These are phyloP conservation scores for Mellivora capensis DNA, from an alignment of 2,113 vertebrate species.

Conservation along the genomic window DNA sequence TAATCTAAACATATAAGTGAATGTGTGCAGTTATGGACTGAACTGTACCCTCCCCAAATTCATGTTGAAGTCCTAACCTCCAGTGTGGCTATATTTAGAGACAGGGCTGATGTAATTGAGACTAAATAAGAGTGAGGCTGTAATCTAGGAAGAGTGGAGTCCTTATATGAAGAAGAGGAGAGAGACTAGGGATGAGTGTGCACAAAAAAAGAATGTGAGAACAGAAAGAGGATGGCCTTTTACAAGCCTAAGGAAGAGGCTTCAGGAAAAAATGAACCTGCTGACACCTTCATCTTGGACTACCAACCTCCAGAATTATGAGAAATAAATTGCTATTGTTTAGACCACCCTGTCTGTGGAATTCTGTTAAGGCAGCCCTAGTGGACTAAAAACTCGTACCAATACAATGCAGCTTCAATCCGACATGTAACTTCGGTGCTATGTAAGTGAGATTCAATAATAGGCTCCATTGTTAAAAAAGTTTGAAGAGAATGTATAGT, in stretches of 20 bases:
- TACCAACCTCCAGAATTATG: background rate
- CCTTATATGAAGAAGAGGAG: background rate
- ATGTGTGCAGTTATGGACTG: background rate
- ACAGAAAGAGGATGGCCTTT: background rate
- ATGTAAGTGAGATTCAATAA: background rate
- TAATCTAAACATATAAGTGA: background rate
- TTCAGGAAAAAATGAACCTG: background rate
- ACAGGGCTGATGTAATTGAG: background rate
- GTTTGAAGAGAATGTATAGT: background rate
- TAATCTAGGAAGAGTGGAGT: background rate
- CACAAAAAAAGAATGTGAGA: background rate
- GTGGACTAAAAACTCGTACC: background rate
- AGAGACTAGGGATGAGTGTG: background rate
- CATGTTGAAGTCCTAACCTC: background rate
- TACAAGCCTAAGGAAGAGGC: background rate
- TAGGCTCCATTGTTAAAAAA: background rate
- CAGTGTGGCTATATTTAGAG: background rate
- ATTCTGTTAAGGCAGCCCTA: background rate
- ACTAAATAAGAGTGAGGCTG: too few relatives aligned
- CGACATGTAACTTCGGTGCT: background rate
- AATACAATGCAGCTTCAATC: background rate
- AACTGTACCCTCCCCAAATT: background rate
- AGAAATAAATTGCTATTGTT: background rate
- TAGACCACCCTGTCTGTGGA: background rate
- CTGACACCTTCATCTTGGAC: background rate